Conservation (phyloP, 2,797 vertebrate species). For the Brotula barbata region DNA sequence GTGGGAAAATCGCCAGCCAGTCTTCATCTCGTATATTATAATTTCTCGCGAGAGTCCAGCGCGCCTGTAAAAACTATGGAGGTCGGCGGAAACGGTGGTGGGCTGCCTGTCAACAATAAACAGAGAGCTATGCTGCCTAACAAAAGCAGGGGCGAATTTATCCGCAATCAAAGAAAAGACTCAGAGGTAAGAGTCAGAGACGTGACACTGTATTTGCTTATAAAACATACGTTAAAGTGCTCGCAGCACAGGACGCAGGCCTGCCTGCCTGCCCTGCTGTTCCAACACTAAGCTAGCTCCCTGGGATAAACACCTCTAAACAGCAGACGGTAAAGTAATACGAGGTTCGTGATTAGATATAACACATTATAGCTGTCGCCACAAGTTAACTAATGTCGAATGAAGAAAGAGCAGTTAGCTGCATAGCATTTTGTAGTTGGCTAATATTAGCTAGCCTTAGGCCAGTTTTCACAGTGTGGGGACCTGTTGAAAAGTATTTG, state of each 20-base stretch:
- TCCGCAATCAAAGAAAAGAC: slow-evolving; percentile 91
- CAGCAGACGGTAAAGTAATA: not conserved
- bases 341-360: no score
- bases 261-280: slow-evolving; percentile 7
- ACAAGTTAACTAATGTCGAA: no score
- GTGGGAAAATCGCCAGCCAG: slow-evolving; percentile 4
- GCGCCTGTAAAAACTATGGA: slow-evolving; percentile 72
- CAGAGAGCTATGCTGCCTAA: slow-evolving; percentile 81
- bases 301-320: not conserved
- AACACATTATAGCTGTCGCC: no score
- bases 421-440: no score
- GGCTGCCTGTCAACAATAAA: slow-evolving; percentile 86
- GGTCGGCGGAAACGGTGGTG: slow-evolving; percentile 73
- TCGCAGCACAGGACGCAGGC: slow-evolving; percentile 4
- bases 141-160: slow-evolving; percentile 85
- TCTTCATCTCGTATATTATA: not conserved
- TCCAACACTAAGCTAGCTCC: not conserved
- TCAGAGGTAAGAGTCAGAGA: slow-evolving; percentile 83
- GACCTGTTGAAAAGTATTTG: no score
- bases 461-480: no score
- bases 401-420: no score
- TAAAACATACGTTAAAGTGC: not conserved
- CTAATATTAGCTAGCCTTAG: no score
- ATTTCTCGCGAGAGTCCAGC: slow-evolving; percentile 61
- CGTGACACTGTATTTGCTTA: not conserved